Evolutionary conservation across 2,797 vertebrate genomes (phyloP).

Genomic region (Rallus crepitans): DNA sequence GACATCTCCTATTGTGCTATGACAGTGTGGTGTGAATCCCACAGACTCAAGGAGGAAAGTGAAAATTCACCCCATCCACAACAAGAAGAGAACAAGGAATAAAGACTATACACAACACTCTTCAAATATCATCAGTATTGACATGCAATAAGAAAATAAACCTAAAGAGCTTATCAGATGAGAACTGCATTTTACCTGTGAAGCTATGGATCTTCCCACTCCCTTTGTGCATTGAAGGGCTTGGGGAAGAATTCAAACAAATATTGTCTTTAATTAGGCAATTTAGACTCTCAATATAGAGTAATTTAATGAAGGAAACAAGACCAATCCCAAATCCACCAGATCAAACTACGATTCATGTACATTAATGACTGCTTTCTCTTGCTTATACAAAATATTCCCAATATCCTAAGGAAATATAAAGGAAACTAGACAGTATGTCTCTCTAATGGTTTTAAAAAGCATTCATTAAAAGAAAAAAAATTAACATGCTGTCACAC

Average conservation of each 20-base stretch:
- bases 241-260: background rate
- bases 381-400: background rate
- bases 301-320: background rate
- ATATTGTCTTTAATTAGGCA: background rate
- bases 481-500: fast-evolving
- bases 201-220: background rate
- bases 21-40: background rate
- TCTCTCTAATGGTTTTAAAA: background rate
- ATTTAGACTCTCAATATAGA: background rate
- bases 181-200: background rate
- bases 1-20: background rate
- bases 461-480: background rate
- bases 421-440: background rate
- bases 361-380: background rate
- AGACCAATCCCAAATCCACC: background rate
- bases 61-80: background rate
- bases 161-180: background rate
- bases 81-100: background rate
- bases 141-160: background rate
- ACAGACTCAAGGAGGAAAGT: background rate
- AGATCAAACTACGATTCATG: background rate
- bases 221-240: background rate
- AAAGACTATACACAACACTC: fast-evolving
- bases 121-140: background rate
- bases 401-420: background rate